Evolutionary conservation across 2,797 vertebrate genomes (phyloP), one percentile per base, ranked within the genome.

Genomic region (Aythya fuligula): DNA sequence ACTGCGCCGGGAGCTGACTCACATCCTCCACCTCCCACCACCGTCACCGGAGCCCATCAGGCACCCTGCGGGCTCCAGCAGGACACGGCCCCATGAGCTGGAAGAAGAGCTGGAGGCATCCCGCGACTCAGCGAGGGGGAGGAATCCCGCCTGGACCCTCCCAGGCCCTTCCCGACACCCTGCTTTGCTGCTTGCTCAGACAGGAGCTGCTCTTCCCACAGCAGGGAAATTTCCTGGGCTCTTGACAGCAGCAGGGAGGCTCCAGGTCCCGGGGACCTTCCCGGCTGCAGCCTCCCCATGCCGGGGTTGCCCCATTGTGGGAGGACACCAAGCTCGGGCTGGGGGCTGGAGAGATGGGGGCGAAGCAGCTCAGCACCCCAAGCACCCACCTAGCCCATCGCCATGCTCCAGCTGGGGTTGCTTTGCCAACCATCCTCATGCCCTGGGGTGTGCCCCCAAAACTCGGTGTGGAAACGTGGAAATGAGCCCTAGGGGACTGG

Each of bases 41-140:
- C 83, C 83, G 38, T 76, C 2, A 0, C n/a, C 3, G 41, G 77
- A 0, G 0, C 53, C 54, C 0, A 7, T 85, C 92, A 88, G 73
- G 53, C 2, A 0, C 70, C 78, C 0, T 77, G 66, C 2, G 4
- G 43, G 82, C 47, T 73, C 47, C 38, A 22, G 30, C 69, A 67
- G 82, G 34, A 28, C 43, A 28, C 2, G 1, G 39, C 51, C 16
- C 72, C 3, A 14, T 10, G 4, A 76, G 62, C 32, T 8, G 7
- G 36, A 1, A 0, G 51, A 65, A 49, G 24, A 66, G 34, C 25
- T 51, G 47, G 13, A 25, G 13, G 34, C 24, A 66, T 76, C 65
- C 64, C 32, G 47, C 4, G 1, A 3, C 43, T 41, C 1, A 0
- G 49, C 9, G 2, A 45, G 7, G 21, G 21, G 21, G 34, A 3